phyloP scores from a whole-genome alignment of 2,113 vertebrate species.

The Jacana jacana region DNA sequence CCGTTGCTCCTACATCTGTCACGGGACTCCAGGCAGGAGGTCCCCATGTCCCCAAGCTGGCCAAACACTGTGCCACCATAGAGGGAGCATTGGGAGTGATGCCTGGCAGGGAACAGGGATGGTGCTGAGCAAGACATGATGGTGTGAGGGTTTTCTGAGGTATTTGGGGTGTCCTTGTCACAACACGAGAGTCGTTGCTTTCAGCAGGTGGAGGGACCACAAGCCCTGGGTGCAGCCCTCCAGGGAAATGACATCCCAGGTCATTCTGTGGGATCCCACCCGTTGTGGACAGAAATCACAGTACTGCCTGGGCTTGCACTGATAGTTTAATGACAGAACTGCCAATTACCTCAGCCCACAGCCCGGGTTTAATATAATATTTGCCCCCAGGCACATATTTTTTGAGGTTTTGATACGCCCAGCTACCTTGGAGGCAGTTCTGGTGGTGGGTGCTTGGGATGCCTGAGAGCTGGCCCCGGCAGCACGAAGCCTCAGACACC shows the following conservation, averaged over 20 bases:
- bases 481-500: background rate
- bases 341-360: background rate
- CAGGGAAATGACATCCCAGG: background rate
- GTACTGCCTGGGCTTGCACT: background rate
- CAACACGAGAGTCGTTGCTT: background rate
- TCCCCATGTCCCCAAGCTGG: background rate
- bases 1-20: background rate
- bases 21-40: background rate
- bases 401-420: background rate
- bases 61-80: rapidly evolving
- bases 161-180: background rate
- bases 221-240: background rate
- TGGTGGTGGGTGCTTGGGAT: background rate
- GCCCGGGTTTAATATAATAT: background rate
- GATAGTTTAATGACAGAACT: background rate
- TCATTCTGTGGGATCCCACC: background rate
- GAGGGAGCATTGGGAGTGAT: background rate
- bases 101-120: background rate
- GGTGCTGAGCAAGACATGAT: background rate
- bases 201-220: background rate
- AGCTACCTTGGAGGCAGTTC: background rate
- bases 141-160: background rate
- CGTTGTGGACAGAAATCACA: background rate
- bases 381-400: background rate
- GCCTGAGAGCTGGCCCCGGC: background rate